Percentiles rank a stretch among this genome's conserved stretches.
These are phyloP conservation scores for Eristalis pertinax DNA, from an alignment of 2,888 invertebrate genomes.

Conservation along the genomic window DNA sequence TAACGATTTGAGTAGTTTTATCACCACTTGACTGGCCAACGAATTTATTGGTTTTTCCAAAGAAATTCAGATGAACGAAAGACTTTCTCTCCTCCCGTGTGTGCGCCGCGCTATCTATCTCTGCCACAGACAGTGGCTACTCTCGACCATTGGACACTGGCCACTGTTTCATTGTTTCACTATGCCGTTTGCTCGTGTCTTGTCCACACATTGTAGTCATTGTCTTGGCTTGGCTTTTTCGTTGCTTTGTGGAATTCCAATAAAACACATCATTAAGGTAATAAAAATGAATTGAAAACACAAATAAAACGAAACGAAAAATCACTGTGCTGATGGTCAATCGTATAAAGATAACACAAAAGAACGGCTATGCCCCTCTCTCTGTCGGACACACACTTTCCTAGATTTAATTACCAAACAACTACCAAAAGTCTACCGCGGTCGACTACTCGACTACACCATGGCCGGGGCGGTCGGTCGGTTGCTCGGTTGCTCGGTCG, in stretches of 20 bases:
- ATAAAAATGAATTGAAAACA: conserved; percentile 70
- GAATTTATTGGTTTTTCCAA: conserved; percentile 56
- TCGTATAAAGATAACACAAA: conserved; percentile 69
- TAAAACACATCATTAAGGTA: conserved; percentile 70
- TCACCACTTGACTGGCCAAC: conserved; percentile 30
- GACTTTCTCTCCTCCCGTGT: conserved; percentile 48
- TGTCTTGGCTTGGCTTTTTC: conserved; percentile 22
- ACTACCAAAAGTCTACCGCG: conserved; percentile 21
- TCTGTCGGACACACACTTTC: conserved; percentile 42
- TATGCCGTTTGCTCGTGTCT: background rate
- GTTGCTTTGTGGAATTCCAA: conserved; percentile 66
- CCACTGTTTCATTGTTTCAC: background rate
- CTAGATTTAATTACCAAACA: conserved; percentile 66
- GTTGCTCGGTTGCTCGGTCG: background rate
- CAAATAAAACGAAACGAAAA: conserved; percentile 54
- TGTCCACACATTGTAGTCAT: conserved; percentile 12
- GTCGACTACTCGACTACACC: conserved; percentile 3
- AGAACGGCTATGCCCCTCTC: conserved; percentile 25
- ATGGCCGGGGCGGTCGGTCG: no score
- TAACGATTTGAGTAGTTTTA: conserved; percentile 69
- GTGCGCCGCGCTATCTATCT: background rate
- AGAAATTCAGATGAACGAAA: conserved; percentile 40
- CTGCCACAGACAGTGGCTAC: background rate
- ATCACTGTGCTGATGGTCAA: conserved; percentile 62
- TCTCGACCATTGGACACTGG: background rate